phyloP scores from a whole-genome alignment of 2,113 vertebrate species.

The Corapipo altera region DNA sequence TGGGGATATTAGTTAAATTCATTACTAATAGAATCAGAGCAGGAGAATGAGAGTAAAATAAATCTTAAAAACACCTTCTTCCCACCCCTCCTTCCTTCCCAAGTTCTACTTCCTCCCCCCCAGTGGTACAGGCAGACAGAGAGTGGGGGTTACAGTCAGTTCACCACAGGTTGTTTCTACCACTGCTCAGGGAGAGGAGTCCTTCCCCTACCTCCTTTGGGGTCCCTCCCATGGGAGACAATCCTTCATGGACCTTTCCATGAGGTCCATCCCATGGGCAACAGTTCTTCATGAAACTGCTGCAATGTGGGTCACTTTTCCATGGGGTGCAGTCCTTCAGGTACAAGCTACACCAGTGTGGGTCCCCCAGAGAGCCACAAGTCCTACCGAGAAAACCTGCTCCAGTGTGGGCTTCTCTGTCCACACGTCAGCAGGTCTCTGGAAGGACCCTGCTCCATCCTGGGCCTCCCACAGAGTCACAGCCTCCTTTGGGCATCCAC shows the following conservation, averaged over 20 bases:
- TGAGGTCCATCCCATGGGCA: background rate
- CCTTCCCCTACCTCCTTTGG: background rate
- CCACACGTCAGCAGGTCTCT: background rate
- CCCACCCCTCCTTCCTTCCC: background rate
- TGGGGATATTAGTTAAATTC: background rate
- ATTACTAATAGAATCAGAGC: background rate
- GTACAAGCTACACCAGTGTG: background rate
- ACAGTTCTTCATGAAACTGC: background rate
- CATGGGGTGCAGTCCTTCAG: background rate
- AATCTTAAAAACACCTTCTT: background rate
- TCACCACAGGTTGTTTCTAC: background rate
- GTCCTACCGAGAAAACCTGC: background rate
- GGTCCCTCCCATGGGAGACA: background rate
- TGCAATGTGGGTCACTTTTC: background rate
- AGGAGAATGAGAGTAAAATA: background rate
- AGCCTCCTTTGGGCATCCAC: background rate
- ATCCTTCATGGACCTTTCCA: background rate
- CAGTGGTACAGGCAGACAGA: background rate
- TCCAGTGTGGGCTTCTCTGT: background rate
- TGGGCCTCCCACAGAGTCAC: background rate
- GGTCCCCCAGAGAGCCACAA: background rate
- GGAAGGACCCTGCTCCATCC: background rate
- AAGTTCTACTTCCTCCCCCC: background rate
- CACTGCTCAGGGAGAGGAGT: background rate
- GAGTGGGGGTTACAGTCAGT: background rate